Conservation (phyloP, 2,888 invertebrate genomes). For the Aphodius granarius region DNA sequence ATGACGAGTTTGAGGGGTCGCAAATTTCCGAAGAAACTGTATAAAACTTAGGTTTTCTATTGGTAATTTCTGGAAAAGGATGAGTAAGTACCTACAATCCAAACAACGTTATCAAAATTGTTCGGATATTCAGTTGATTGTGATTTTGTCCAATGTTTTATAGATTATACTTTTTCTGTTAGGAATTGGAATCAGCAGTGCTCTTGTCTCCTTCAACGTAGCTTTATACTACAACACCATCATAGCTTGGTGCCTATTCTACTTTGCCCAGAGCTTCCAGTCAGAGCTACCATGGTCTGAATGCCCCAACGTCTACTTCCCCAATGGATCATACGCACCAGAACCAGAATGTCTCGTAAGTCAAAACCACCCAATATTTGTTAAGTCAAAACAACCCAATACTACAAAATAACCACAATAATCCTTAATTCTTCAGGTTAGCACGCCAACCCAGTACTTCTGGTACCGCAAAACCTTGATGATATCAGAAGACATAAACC, state of each 20-base stretch:
- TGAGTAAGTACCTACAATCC: no score
- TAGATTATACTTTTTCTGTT: no score
- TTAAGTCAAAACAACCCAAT: neutral
- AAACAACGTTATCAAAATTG: no score
- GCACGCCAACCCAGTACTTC: slow-evolving; percentile 91
- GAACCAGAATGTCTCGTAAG: slow-evolving; percentile 84
- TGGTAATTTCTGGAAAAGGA: no score
- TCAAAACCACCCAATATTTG: slow-evolving; percentile 31
- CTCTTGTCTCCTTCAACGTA: slow-evolving; percentile 95
- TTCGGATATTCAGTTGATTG: no score
- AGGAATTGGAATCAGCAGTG: slow-evolving; percentile 92
- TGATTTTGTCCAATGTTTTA: no score
- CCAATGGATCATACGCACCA: slow-evolving; percentile 75
- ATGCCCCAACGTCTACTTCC: slow-evolving; percentile 82
- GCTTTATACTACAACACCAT: slow-evolving; percentile 97
- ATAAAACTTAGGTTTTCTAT: no score
- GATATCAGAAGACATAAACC: slow-evolving; percentile 85
- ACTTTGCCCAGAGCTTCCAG: slow-evolving; percentile 92
- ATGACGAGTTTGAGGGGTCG: neutral
- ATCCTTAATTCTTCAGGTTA: slow-evolving; percentile 62
- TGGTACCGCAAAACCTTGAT: slow-evolving; percentile 93
- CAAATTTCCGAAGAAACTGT: neutral
- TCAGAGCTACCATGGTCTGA: slow-evolving; percentile 89
- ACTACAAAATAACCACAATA: neutral
- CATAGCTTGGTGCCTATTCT: slow-evolving; percentile 96